These are phyloP conservation scores for Epinephelus awoara DNA, from an alignment of 2,797 vertebrate genomes.

Conservation along the genomic window DNA sequence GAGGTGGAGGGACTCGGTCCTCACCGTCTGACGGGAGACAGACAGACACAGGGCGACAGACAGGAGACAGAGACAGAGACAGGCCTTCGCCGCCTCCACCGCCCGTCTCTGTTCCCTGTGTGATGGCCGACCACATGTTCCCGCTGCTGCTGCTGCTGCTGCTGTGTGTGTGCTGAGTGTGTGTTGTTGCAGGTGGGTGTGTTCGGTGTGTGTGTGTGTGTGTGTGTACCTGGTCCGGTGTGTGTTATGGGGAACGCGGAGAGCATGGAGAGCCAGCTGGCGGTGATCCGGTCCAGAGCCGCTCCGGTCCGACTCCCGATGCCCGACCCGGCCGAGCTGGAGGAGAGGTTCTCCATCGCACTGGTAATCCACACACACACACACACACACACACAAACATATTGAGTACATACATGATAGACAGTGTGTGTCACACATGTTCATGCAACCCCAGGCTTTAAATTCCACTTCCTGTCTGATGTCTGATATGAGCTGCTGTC, in stretches of 20 bases:
- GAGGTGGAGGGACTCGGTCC: slow-evolving; percentile 6
- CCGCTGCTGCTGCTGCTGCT: slow-evolving; percentile 37
- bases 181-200: slow-evolving; percentile 59
- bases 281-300: slow-evolving; percentile 92
- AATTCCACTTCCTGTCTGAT: too few species aligned
- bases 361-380: slow-evolving; percentile 84
- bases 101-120: slow-evolving; percentile 23
- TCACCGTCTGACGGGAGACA: slow-evolving; percentile 5
- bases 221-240: slow-evolving; percentile 4
- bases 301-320: slow-evolving; percentile 95
- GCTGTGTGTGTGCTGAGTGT: slow-evolving; percentile 30
- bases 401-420: background rate
- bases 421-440: background rate
- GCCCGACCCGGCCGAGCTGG: slow-evolving; percentile 94
- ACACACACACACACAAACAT: background rate
- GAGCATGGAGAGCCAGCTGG: slow-evolving; percentile 95
- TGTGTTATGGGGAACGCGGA: slow-evolving; percentile 94
- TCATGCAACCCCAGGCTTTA: too few species aligned
- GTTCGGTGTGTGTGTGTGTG: slow-evolving; percentile 35
- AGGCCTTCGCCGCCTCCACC: slow-evolving; percentile 47
- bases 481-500: too few species aligned
- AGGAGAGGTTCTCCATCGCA: slow-evolving; percentile 95
- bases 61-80: background rate
- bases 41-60: slow-evolving; percentile 2
- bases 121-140: slow-evolving; percentile 77